Percentiles rank a stretch among this genome's conserved stretches.
phyloP scores from a whole-genome alignment of 2,113 vertebrate species.

The Percina caprodes region DNA sequence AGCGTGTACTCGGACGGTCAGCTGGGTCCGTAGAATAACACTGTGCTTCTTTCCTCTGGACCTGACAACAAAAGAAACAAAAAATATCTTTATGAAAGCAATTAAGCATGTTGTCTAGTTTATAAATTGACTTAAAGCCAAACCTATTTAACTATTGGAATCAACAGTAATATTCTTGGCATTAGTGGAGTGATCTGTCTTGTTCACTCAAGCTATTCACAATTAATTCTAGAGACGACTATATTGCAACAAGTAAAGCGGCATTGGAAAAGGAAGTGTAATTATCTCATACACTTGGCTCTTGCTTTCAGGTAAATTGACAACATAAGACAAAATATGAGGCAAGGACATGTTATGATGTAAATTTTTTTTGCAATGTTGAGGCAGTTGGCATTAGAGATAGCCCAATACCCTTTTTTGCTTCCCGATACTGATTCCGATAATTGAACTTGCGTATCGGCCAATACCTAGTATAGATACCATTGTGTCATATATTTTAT shows the following conservation, averaged over 20 bases:
- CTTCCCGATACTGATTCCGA: no score
- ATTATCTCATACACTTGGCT: neutral
- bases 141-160: neutral
- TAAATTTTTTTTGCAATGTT: neutral
- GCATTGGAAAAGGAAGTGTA: neutral
- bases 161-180: neutral
- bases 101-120: neutral
- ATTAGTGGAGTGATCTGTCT: neutral
- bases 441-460: no score
- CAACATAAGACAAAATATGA: neutral
- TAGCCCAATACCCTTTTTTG: no score
- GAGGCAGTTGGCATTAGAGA: neutral
- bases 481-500: no score
- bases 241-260: neutral
- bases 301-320: neutral
- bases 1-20: constrained; percentile 93
- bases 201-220: neutral
- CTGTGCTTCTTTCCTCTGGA: constrained; percentile 95
- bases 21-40: constrained; percentile 92
- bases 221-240: neutral
- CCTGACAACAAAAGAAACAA: constrained; percentile 55
- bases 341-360: neutral
- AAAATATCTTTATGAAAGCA: neutral
- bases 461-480: no score
- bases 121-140: neutral